Base-by-base conservation (phyloP, 2,113 vertebrate species). In the Alethe castanea region DNA sequence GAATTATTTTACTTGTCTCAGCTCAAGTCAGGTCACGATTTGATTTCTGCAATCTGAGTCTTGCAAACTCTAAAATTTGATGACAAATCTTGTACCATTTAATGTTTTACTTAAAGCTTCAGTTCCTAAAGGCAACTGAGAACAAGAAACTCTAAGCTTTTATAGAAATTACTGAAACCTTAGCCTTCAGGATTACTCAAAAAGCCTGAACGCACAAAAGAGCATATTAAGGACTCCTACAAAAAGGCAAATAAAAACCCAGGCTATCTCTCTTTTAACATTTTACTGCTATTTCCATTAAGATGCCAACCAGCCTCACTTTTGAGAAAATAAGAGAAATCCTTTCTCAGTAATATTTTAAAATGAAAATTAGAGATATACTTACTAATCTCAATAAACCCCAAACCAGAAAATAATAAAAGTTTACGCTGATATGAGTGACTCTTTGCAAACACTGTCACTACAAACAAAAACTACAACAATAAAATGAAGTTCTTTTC, bases 131-230 rank as follows among this genome's bases (percentile, higher is more conserved):
- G 86, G 86, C 70, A 89, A 57, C 48, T 33, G 28, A 91, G 65
- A 94, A 72, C 17, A 89, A 84, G 53, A 74, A 95, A 87, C 65
- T 60, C 65, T 35, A 81, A 81, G 88, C 67, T 96, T 92, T 89
- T 92, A 87, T 87, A 36, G 92, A 90, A 93, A 89, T 79, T 85
- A 72, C 78, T 67, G 76, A 94, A 94, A 95, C 45, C 45, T 57
- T 94, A 72, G 18, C 73, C 57, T 66, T 81, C 69, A 87, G 77
- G 33, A 81, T 89, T 80, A 42, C 38, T 69, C 45, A 91, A 61
- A 88, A 82, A 88, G 11, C 45, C 66, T 80, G 42, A 91, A 85
- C 14, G 60, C 16, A 60, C 24, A 57, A 91, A 89, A 47, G 23
- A 84, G 2, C 8, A 31, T 79, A 66, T 89, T 90, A 87, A 86